Evolutionary conservation across 2,113 vertebrate species (phyloP).

Genomic region (Motacilla tschutschensis): DNA sequence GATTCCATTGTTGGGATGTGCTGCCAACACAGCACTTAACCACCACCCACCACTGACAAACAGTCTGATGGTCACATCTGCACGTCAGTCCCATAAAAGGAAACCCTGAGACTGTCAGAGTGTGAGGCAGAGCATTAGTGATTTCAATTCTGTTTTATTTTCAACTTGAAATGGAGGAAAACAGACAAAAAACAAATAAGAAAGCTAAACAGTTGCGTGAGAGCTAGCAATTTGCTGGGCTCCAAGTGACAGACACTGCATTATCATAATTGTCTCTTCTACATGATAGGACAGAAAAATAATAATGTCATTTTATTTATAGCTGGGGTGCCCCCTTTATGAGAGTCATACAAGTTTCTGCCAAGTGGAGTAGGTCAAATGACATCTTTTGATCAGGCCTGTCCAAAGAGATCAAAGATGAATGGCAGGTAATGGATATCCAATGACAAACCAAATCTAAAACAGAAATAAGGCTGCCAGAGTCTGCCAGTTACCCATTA

Average conservation of each 20-base stretch:
- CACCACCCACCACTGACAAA: slow-evolving; percentile 66
- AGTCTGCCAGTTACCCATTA: slow-evolving; percentile 99
- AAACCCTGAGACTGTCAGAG: slow-evolving; percentile 68
- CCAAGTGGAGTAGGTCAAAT: slow-evolving; percentile 92
- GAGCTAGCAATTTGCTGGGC: slow-evolving; percentile 89
- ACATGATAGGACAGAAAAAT: slow-evolving; percentile 99
- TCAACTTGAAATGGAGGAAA: slow-evolving; percentile 84
- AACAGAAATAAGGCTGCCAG: slow-evolving; percentile 95
- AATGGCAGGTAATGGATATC: slow-evolving; percentile 98
- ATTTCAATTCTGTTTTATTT: slow-evolving; percentile 86
- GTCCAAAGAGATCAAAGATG: slow-evolving; percentile 99
- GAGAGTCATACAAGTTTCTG: slow-evolving; percentile 94
- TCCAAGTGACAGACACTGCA: slow-evolving; percentile 89
- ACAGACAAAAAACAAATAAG: slow-evolving; percentile 85
- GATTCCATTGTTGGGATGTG: slow-evolving; percentile 38
- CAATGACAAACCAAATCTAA: slow-evolving; percentile 93
- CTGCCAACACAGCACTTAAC: slow-evolving; percentile 48
- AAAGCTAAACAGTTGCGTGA: slow-evolving; percentile 87
- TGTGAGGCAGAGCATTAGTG: slow-evolving; percentile 80
- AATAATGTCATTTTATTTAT: slow-evolving; percentile 99
- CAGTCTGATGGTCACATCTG: slow-evolving; percentile 74
- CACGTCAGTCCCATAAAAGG: slow-evolving; percentile 67
- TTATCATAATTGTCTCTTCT: slow-evolving; percentile 99
- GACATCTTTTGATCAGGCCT: slow-evolving; percentile 99
- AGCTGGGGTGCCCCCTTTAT: slow-evolving; percentile 92